These are phyloP conservation scores for Aldabrachelys gigantea DNA, from an alignment of 2,113 vertebrate genomes.

Conservation along the genomic window DNA sequence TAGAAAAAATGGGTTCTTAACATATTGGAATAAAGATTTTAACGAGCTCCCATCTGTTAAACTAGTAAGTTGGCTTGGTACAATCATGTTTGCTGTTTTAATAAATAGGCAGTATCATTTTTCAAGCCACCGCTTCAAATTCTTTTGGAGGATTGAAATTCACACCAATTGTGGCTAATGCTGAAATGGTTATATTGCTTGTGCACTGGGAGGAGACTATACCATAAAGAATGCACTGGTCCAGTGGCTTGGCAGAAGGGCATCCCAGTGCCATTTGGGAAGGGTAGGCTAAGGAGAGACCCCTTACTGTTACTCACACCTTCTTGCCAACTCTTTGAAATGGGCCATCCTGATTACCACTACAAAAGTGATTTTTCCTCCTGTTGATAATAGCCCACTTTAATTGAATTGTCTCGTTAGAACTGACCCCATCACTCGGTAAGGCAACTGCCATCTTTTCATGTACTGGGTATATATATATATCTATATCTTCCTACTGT, in stretches of 20 bases:
- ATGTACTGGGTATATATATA: no score
- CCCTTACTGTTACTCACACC: no score
- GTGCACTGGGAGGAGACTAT: neutral
- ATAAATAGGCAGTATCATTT: slow-evolving; percentile 64
- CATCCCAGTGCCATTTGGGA: slow-evolving; percentile 26
- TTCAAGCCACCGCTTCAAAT: slow-evolving; percentile 66
- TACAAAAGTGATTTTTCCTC: no score
- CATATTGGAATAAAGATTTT: slow-evolving; percentile 71
- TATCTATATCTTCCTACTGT: no score
- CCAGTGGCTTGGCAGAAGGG: slow-evolving; percentile 36
- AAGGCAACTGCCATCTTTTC: no score
- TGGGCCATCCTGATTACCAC: no score
- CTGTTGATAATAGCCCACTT: no score
- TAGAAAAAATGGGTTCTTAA: slow-evolving; percentile 67
- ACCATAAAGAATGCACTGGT: neutral
- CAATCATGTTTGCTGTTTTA: slow-evolving; percentile 65
- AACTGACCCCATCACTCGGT: no score
- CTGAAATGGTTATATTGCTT: slow-evolving; percentile 31
- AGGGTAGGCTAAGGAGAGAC: slow-evolving; percentile 51
- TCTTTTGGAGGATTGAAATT: slow-evolving; percentile 24
- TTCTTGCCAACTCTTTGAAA: no score
- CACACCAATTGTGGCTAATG: slow-evolving; percentile 2
- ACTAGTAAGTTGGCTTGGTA: slow-evolving; percentile 56
- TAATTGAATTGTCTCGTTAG: no score
- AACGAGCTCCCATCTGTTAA: slow-evolving; percentile 74